A percentile compares a stretch with the other conserved stretches of the same genome.
Conservation (phyloP, 1,140 invertebrate species). For the Belonocnema kinseyi region DNA sequence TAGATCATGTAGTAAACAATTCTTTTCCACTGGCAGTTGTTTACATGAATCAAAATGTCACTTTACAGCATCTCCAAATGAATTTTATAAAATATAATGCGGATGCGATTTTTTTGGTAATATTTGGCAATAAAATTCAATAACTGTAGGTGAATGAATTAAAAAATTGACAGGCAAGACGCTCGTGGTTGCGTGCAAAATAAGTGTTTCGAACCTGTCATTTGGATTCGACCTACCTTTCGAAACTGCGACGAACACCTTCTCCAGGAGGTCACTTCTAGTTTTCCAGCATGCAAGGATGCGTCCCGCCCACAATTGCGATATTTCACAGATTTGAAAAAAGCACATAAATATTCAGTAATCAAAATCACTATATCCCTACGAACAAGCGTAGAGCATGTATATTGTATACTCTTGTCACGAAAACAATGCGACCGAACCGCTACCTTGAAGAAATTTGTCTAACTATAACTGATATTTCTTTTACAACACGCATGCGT, state of each 20-base stretch:
- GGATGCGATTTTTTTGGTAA: too few species aligned
- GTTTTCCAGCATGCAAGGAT: not conserved
- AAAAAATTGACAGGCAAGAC: constrained; percentile 14
- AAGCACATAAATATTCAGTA: not conserved
- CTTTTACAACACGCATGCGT: constrained; percentile 50
- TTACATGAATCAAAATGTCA: too few species aligned
- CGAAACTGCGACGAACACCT: constrained; percentile 16
- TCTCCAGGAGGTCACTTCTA: constrained; percentile 25
- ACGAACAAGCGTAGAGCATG: constrained; percentile 13
- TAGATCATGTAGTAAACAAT: too few species aligned
- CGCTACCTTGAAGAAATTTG: constrained; percentile 56
- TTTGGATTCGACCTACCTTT: constrained; percentile 25
- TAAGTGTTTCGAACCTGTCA: not conserved
- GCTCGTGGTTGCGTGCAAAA: not conserved
- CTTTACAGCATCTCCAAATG: too few species aligned
- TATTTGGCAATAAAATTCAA: not conserved
- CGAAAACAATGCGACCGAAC: constrained; percentile 62
- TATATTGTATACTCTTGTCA: constrained; percentile 43
- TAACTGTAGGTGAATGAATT: not conserved
- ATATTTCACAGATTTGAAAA: constrained; percentile 15
- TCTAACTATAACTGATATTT: constrained; percentile 45
- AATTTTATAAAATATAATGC: too few species aligned
- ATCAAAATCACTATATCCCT: not conserved
- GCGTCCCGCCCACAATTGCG: not conserved
- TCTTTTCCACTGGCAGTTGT: too few species aligned